phyloP scores from a whole-genome alignment of 2,888 invertebrate species.

The Hirtodrosophila histrioides region DNA sequence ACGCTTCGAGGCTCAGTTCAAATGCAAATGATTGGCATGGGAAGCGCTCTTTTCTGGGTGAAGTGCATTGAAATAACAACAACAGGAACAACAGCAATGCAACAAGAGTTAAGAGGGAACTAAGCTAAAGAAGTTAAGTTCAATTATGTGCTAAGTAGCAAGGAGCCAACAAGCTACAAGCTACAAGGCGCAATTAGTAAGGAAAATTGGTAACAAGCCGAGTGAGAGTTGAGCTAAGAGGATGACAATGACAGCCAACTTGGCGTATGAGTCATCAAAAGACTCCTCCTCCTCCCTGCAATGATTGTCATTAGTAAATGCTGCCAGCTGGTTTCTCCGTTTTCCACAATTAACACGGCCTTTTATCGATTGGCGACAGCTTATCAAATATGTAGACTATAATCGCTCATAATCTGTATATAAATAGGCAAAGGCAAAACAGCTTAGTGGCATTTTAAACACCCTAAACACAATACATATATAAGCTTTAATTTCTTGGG shows the following conservation, averaged over 20 bases:
- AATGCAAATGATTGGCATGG: conserved; percentile 78
- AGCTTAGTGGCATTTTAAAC: no score
- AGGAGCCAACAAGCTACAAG: conserved; percentile 33
- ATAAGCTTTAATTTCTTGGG: no score
- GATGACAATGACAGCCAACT: conserved; percentile 42
- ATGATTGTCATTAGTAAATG: neutral
- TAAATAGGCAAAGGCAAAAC: no score
- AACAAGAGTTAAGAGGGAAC: conserved; percentile 31
- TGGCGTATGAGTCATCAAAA: conserved; percentile 51
- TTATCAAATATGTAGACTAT: no score
- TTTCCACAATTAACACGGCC: no score
- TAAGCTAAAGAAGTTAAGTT: conserved; percentile 58
- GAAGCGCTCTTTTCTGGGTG: conserved; percentile 59
- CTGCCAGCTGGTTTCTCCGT: no score
- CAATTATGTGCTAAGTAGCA: conserved; percentile 76
- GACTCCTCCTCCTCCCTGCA: neutral
- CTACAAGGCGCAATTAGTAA: conserved; percentile 51
- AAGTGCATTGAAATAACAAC: conserved; percentile 26
- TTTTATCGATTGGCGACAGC: no score
- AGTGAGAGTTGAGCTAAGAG: conserved; percentile 43
- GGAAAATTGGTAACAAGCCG: conserved; percentile 49
- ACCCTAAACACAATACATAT: no score
- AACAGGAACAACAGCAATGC: conserved; percentile 7
- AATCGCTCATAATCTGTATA: no score
- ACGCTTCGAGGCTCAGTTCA: conserved; percentile 22